These are phyloP conservation scores for Paracentrotus lividus DNA, from an alignment of 53 echinoderm and acorn worm genomes.

Conservation along the genomic window DNA sequence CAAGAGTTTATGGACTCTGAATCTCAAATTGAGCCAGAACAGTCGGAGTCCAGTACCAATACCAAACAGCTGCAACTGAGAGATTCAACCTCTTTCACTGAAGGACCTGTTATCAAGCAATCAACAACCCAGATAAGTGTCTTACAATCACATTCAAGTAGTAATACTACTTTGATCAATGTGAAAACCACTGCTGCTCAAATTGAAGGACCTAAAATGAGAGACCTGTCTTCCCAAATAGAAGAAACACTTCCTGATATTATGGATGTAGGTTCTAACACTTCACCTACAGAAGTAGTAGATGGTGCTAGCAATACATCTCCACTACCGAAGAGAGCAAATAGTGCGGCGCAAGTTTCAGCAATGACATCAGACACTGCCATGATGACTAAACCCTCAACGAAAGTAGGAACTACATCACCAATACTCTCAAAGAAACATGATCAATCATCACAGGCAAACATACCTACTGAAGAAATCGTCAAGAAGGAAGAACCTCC, in stretches of 20 bases:
- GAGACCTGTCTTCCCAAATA: not conserved
- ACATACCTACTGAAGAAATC: constrained; percentile 58
- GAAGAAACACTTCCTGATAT: constrained; percentile 10
- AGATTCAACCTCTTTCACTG: not conserved
- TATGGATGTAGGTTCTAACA: constrained; percentile 49
- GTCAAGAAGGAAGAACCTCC: constrained; percentile 21
- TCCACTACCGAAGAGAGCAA: constrained; percentile 41
- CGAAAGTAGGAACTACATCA: constrained; percentile 10
- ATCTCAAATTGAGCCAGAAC: constrained; percentile 64
- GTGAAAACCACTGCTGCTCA: constrained; percentile 27
- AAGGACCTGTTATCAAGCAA: not conserved
- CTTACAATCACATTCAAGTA: constrained; percentile 20
- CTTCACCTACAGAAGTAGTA: not conserved
- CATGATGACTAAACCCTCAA: constrained; percentile 35
- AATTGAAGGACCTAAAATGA: not conserved
- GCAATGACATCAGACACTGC: not conserved
- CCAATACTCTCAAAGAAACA: constrained; percentile 23
- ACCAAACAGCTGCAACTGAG: constrained; percentile 11
- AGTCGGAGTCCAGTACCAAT: constrained; percentile 53
- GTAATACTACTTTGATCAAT: constrained; percentile 13
- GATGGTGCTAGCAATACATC: constrained; percentile 56
- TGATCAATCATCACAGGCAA: constrained; percentile 44
- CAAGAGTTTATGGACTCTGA: constrained; percentile 34
- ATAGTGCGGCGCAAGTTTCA: constrained; percentile 56
- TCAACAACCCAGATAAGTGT: constrained; percentile 31